Base-by-base conservation (phyloP, 2,113 vertebrate species). In the Chaetops frenatus region DNA sequence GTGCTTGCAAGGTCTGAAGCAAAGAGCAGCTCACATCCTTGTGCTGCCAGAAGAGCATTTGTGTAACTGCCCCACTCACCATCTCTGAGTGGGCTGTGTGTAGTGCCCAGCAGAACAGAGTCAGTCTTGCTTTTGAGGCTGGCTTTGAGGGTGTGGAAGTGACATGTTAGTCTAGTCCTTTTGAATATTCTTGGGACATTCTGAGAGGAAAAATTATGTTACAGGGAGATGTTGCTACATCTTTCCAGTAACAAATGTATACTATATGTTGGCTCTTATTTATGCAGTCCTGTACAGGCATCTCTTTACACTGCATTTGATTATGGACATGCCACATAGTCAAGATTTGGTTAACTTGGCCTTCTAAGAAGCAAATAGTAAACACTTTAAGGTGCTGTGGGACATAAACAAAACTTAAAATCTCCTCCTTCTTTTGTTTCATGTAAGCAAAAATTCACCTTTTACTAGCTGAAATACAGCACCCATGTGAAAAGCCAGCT, bases 11-110 rank as follows among this genome's bases (percentile, higher is more conserved):
- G 35, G 35, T 19, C 33, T 87, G 78, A 40, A 50, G 60, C n/a
- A 45, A 78, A 83, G 20, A 58, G 60, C 65, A 81, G 31, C 38
- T 62, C 69, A 53, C 24, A 15, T 18, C 42, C 14, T 4, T 18
- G 45, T 36, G 8, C 53, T 90, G 56, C 47, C 12, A 7, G 23
- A 29, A 66, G 48, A 88, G 35, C 0, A 0, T 28, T 50, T 74
- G 23, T 60, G 61, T 35, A 15, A 6, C 58, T 51, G 73, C 48
- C 27, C 23, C 44, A 29, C 29, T 24, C 57, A 7, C 9, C 48
- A 12, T 11, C n/a, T 11, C 47, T 44, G 48, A 38, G 44, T 6
- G 1, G 44, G 25, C 6, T 5, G 0, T 16, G 40, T 6, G 11
- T 27, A 27, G 27, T 29, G 48, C 45, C 40, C 16, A 7, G 38